Evolutionary conservation across 2,113 vertebrate genomes (phyloP), one percentile per base, ranked within the genome.

Genomic region (Sylvia atricapilla): DNA sequence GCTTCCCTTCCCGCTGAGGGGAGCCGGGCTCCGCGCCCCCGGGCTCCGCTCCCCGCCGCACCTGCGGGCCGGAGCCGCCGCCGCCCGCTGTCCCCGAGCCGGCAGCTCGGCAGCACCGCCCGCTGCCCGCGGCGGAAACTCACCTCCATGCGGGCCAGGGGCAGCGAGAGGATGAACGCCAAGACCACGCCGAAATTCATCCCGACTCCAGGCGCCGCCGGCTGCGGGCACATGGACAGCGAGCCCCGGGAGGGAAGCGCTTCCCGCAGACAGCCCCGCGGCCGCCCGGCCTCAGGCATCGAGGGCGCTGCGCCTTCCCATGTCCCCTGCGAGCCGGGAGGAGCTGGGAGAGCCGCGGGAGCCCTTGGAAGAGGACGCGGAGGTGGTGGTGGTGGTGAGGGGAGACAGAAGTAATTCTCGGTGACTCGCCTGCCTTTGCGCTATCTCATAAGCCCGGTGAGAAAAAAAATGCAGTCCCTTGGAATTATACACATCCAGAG

Each of bases 171-270:
- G 50, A 97, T 66, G 95, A 96, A 97, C 39, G 97, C 90, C 46
- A 97, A 96, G 82, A 97, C 78, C 84, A 97, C 96, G 94, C 97
- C 94, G 93, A 97, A 95, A 97, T 97, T 95, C 97, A 97, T 97
- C 25, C 96, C 97, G 96, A 93, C 87, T 96, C 95, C 95, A 88
- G 95, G 88, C 95, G 91, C 85, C 91, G 94, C 85, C 63, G 83
- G 94, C 92, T 95, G 96, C 85, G 91, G 96, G 92, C 96, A 96
- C 97, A 97, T 97, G 90, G 96, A 97, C 95, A 86, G 91, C 69
- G 63, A 93, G 72, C 74, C 74, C 82, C 73, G 68, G 81, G 12
- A 83, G 94, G 89, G 90, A 84, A 91, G 87, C 67, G 85, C 84
- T 93, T 89, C 83, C 75, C 84, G 92, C 90, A 87, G 62, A 91